These are phyloP conservation scores for Apodemus agrarius DNA, from an alignment of 2,797 vertebrate genomes.

Conservation along the genomic window DNA sequence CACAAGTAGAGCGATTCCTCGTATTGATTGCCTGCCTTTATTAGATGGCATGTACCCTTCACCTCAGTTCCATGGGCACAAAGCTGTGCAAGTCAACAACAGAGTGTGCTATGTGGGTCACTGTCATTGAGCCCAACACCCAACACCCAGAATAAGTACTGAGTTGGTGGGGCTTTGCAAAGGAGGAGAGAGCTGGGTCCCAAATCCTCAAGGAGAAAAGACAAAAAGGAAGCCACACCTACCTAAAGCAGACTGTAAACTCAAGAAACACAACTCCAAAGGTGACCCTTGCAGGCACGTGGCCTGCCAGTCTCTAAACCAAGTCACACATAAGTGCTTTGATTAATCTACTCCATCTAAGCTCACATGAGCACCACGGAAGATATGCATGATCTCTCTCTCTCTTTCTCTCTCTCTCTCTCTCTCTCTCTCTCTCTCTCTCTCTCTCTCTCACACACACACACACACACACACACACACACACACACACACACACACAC, in stretches of 20 bases:
- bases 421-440: too few relatives aligned
- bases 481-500: background rate
- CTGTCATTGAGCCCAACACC: background rate
- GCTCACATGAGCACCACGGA: background rate
- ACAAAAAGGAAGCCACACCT: background rate
- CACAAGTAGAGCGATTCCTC: background rate
- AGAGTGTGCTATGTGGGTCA: background rate
- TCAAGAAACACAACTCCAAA: background rate
- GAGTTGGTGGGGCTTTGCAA: background rate
- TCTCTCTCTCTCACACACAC: too few relatives aligned
- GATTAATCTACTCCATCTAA: background rate
- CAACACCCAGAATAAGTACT: background rate
- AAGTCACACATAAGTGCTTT: background rate
- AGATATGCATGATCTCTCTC: background rate
- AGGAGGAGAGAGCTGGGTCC: background rate
- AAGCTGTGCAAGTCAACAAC: background rate
- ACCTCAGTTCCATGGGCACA: background rate
- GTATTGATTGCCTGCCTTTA: background rate
- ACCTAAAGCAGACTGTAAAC: background rate
- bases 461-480: too few relatives aligned
- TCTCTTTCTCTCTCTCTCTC: too few relatives aligned
- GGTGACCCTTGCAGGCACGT: background rate
- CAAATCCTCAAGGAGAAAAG: background rate
- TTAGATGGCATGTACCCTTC: background rate
- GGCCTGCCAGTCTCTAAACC: background rate